A percentile compares a stretch with the other conserved stretches of the same genome.
Evolutionary conservation across 2,797 vertebrate species (phyloP).

Genomic region (Pseudopleuronectes americanus): DNA sequence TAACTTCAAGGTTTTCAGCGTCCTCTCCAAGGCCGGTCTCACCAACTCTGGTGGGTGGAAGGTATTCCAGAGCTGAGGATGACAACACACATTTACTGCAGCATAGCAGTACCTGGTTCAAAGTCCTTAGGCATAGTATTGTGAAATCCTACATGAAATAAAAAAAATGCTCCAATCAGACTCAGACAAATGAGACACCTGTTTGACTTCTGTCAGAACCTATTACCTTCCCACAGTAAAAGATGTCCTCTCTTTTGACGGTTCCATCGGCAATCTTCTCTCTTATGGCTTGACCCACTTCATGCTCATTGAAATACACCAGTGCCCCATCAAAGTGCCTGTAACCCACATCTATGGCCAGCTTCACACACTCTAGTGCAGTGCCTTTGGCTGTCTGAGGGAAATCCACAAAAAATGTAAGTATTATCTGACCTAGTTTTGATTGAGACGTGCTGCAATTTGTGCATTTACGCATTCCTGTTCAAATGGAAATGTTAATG

Average conservation of each 20-base stretch:
- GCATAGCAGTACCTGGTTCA: not conserved
- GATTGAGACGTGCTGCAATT: not conserved
- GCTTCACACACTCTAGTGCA: conserved; percentile 85
- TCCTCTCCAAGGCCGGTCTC: conserved; percentile 88
- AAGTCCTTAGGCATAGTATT: not conserved
- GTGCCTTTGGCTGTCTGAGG: conserved; percentile 86
- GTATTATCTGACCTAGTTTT: not conserved
- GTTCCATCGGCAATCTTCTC: conserved; percentile 93
- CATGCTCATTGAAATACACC: conserved; percentile 91
- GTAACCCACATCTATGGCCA: conserved; percentile 91
- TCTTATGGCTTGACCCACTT: conserved; percentile 91
- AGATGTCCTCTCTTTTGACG: conserved; percentile 91
- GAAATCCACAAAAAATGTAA: conserved; percentile 21
- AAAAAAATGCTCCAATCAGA: not conserved
- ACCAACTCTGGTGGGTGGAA: conserved; percentile 88
- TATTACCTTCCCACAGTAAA: conserved; percentile 94
- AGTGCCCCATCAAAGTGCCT: conserved; percentile 92
- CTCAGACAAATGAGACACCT: not conserved
- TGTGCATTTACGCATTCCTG: not conserved
- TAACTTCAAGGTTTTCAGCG: conserved; percentile 85
- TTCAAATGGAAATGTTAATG: not conserved
- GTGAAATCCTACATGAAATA: not conserved
- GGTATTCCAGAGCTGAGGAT: conserved; percentile 91
- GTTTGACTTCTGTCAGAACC: not conserved
- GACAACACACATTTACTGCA: not conserved